A percentile compares a stretch with the other conserved stretches of the same genome.
These are phyloP conservation scores for Ctenopoma multispine DNA, from an alignment of 2,797 vertebrate species.

Conservation along the genomic window DNA sequence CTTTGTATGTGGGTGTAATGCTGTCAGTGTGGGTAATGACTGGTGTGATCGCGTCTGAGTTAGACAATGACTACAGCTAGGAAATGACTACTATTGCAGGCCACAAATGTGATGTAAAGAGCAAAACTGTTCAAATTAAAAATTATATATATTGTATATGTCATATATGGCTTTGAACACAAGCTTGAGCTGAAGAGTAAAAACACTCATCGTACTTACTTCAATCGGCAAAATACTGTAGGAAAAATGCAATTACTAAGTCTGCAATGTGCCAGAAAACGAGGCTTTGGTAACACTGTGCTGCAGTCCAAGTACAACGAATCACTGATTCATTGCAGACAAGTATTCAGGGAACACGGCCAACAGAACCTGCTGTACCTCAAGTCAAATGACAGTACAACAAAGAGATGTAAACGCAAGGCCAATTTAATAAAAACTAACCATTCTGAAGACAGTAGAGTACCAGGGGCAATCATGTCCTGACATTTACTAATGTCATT, in stretches of 20 bases:
- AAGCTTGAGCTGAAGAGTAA: constrained; percentile 9
- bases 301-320: constrained; percentile 36
- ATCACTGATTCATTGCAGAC: constrained; percentile 44
- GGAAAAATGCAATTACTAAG: neutral
- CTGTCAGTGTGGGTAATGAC: constrained; percentile 25
- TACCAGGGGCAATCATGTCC: neutral
- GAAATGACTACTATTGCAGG: constrained; percentile 17
- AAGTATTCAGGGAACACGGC: constrained; percentile 50
- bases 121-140: neutral
- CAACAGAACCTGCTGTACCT: constrained; percentile 66
- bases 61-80: constrained; percentile 4
- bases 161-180: neutral
- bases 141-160: neutral
- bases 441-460: constrained; percentile 38
- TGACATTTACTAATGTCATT: constrained; percentile 9
- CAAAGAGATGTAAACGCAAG: constrained; percentile 57
- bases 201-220: neutral
- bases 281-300: constrained; percentile 5
- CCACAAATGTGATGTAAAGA: neutral
- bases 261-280: constrained; percentile 6
- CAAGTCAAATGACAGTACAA: constrained; percentile 31
- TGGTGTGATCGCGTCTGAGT: neutral
- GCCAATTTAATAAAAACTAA: constrained; percentile 58
- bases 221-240: constrained; percentile 14
- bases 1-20: constrained; percentile 11